Percentiles rank a stretch among this genome's conserved stretches.
phyloP scores from a whole-genome alignment of 2,797 vertebrate species.

The Phylloscopus collybita region DNA sequence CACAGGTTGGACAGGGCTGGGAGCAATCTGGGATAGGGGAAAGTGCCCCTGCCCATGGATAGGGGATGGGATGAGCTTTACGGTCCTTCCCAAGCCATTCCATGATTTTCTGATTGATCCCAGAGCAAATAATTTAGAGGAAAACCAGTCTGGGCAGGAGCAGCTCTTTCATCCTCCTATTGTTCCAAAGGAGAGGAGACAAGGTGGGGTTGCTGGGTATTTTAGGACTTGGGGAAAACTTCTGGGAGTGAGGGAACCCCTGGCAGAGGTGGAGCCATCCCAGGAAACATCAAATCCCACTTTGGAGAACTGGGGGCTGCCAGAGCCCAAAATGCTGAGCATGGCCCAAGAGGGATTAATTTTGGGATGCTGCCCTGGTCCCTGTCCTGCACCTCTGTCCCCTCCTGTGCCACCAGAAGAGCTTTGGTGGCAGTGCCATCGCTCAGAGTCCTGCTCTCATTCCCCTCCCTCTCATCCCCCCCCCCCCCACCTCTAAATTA shows the following conservation, averaged over 20 bases:
- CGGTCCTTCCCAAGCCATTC: background rate
- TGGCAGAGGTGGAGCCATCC: background rate
- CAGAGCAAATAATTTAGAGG: background rate
- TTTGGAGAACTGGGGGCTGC: background rate
- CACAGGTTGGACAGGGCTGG: background rate
- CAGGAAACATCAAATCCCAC: background rate
- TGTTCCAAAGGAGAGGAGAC: background rate
- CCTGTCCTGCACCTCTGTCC: background rate
- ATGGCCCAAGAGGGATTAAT: background rate
- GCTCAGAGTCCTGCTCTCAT: background rate
- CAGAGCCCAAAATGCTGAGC: background rate
- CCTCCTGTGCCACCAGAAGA: background rate
- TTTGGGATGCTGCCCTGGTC: background rate
- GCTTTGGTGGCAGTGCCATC: background rate
- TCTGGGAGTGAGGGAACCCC: background rate
- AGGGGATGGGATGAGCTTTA: background rate
- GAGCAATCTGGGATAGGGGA: background rate
- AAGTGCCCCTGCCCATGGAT: background rate
- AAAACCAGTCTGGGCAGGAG: background rate
- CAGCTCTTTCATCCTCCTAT: background rate
- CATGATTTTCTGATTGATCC: background rate
- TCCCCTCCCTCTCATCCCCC: background rate
- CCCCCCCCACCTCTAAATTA: background rate
- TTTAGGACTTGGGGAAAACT: background rate
- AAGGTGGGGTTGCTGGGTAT: accelerated